These are phyloP conservation scores for Hyla sarda DNA, from an alignment of 2,113 vertebrate species.

Conservation along the genomic window DNA sequence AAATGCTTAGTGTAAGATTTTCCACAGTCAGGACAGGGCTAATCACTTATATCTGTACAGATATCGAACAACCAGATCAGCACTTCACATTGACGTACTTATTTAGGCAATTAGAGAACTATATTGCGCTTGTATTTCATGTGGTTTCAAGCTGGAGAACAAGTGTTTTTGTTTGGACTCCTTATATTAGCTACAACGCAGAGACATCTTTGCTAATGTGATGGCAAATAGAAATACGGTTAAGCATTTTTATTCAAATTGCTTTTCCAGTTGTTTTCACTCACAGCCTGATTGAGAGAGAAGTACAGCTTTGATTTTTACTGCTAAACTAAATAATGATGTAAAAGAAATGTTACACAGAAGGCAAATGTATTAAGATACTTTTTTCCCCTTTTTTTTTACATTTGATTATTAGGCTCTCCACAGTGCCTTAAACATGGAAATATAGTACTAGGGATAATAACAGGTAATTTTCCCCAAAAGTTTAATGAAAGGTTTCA, in stretches of 20 bases:
- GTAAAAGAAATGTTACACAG: slow-evolving; percentile 22
- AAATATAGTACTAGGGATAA: background rate
- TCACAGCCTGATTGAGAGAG: slow-evolving; percentile 27
- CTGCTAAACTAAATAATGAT: slow-evolving; percentile 45
- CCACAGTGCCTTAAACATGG: background rate
- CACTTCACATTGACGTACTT: slow-evolving; percentile 38
- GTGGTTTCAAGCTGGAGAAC: slow-evolving; percentile 23
- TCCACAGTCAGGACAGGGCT: slow-evolving; percentile 17
- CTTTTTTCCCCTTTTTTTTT: slow-evolving; percentile 5
- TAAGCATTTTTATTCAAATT: slow-evolving; percentile 53
- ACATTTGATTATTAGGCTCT: no score
- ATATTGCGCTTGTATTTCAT: slow-evolving; percentile 32
- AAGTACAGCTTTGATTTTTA: slow-evolving; percentile 27
- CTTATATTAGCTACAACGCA: background rate
- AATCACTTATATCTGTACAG: slow-evolving; percentile 31
- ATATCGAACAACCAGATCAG: slow-evolving; percentile 35
- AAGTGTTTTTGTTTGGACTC: slow-evolving; percentile 30
- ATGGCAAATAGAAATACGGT: slow-evolving; percentile 35
- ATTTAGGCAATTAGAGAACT: slow-evolving; percentile 37
- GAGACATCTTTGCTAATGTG: slow-evolving; percentile 34
- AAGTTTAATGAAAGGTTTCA: background rate
- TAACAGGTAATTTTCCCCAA: background rate
- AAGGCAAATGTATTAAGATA: slow-evolving; percentile 6
- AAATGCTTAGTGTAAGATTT: background rate
- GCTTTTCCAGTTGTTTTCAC: slow-evolving; percentile 47